These are phyloP conservation scores for Tamandua tetradactyla DNA, from an alignment of 2,797 vertebrate genomes.

Conservation along the genomic window DNA sequence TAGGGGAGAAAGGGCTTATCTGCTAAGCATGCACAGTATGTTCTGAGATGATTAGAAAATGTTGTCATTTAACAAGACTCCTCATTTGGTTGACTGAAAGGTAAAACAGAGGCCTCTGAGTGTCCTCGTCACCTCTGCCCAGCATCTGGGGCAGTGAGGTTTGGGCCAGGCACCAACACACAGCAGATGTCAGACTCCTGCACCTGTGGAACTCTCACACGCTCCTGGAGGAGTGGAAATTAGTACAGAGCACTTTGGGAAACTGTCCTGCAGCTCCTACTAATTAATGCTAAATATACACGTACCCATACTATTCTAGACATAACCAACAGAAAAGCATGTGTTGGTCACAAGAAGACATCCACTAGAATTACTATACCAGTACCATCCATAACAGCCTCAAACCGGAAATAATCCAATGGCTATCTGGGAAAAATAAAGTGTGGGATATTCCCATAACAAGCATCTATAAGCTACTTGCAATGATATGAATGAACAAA, in stretches of 20 bases:
- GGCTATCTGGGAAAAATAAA: not conserved
- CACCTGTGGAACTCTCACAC: not conserved
- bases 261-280: not conserved
- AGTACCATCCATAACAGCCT: not conserved
- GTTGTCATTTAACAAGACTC: too few species aligned
- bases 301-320: not conserved
- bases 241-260: not conserved
- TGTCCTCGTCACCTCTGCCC: not conserved
- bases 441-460: accelerated
- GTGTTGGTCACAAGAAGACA: not conserved
- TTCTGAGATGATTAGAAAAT: not conserved
- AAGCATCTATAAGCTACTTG: not conserved
- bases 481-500: not conserved
- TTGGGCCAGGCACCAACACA: too few species aligned
- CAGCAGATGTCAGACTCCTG: not conserved
- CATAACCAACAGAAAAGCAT: not conserved
- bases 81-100: not conserved
- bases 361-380: accelerated
- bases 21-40: not conserved
- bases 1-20: not conserved
- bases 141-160: not conserved
- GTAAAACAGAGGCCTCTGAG: not conserved
- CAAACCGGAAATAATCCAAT: not conserved
- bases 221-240: not conserved
- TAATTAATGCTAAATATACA: not conserved